Base-by-base conservation (phyloP, 2,113 vertebrate genomes). In the Ardeotis arabs region DNA sequence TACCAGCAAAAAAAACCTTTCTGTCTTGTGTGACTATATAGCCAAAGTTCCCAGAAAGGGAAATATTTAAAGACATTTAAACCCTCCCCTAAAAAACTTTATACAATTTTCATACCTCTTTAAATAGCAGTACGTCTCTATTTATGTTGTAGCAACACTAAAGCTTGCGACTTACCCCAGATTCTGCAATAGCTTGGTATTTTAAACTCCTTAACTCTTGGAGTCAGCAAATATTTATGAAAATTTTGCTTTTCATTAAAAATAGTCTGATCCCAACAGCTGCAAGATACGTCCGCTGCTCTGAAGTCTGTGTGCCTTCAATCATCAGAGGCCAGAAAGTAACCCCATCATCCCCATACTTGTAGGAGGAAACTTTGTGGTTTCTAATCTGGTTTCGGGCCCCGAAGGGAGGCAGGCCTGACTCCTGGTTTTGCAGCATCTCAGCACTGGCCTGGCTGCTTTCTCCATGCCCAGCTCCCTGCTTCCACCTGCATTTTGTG, bases 261-360 rank as follows among this genome's bases (percentile, higher is more conserved):
- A 91, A 67, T 39, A 31, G 9, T 5, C 19, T 20, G 7, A 28
- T 35, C 31, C 0, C 0, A 7, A 12, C 11, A 27, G 14, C 13
- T 39, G 55, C 37, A 6, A 66, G 24, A 24, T 12, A 8, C 0
- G 3, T 37, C 16, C 0, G 5, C 23, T 15, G 5, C 35, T 33
- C 45, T 28, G 75, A 76, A 28, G 8, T 20, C 4, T 49, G 20
- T 8, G 22, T 50, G 41, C 31, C 24, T 70, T 18, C 27, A 68
- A 25, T 12, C 14, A n/a, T 12, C 74, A 35, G 33, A 39, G 53
- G 29, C 60, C 49, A 59, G n/a, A 28, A 63, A 63, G 69, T 3
- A 19, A 58, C 6, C 5, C 17, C 20, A 1, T n/a, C 37, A 4
- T 31, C 24, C 37, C 35, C 8, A 5, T 6, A 3, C 9, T 10